Evolutionary conservation across 2,888 invertebrate species (phyloP), one percentile per base, ranked within the genome.

Genomic region (Xestia sexstrigata): DNA sequence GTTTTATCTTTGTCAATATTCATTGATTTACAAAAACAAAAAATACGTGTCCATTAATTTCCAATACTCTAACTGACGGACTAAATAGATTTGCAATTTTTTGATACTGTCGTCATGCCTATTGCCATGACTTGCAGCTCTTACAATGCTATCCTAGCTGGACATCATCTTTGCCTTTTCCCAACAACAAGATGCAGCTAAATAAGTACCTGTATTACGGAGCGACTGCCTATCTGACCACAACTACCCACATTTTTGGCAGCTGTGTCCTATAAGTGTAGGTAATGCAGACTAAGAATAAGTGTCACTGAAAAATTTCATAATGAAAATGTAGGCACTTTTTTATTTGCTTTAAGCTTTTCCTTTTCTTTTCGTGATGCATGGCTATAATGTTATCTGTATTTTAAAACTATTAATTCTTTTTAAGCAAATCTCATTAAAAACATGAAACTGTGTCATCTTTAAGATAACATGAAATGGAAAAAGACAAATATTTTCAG

Each of bases 391-490:
- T 42, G 0, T 23, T 17, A 30, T 30, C 15, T 74, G 47, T 0
- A 15, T 30, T n/a, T 23, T 7, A 9, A 26, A 30, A 47, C 17
- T 73, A 23, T 2, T 30, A 11, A 45, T 68, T 63, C 17, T 15
- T 26, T 15, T 63, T 2, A 15, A 45, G 23, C 63, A 63, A 39
- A 6, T 23, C n/a, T n/a, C 6, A 45, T 67, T 47, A 63, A n/a
- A 23, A 78, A 65, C 20, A 67, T 71, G 67, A 60, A 55, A 47
- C 45, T 62, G 17, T 63, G 79, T 67, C 62, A 67, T 72, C 17
- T 20, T 35, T 8, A 1, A 45, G 52, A 47, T 47, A n/a, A 63
- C 42, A 42, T 45, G 2, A 63, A 62, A 78, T 55, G 15, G 0
- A 8, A 52, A 69, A 60, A 62, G 60, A 6, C 26, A 47, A 60